Base-by-base conservation (phyloP, 2,888 invertebrate genomes). In the Adelphocoris suturalis region DNA sequence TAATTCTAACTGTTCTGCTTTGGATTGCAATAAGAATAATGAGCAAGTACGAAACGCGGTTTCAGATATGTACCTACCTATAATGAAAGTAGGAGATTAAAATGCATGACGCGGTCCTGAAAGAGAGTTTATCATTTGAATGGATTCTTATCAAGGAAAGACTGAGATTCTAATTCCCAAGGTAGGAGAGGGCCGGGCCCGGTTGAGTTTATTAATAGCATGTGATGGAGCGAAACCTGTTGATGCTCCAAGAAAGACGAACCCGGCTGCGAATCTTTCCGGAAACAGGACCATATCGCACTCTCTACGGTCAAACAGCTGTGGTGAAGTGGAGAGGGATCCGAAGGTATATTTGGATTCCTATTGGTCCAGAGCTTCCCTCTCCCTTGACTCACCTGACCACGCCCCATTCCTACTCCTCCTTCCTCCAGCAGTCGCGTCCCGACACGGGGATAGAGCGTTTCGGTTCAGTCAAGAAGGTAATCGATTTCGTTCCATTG, bases 241-340 rank as follows among this genome's bases (percentile, higher is more conserved):
- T 78, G 78, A 88, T 28, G 78, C 80, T 78, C 48, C 46, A 23
- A 28, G 61, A 9, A 61, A 28, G 57, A 55, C 19, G 82, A 46
- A 61, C 47, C n/a, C 76, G 78, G 88, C 78, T 88, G 88, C 78
- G 88, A 88, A 88, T 88, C 88, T 52, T 88, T 88, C 88, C 88
- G 88, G 88, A 88, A 88, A 88, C 88, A 52, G 48, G 88, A 78
- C 88, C 88, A 88, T 88, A 88, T 88, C 88, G 88, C 88, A 88
- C 88, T 76, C 55, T 82, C 27, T 37, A 78, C 68, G 68, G 68
- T 68, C 68, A 23, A 52, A 28, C 85, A 61, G 82, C 82, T 82
- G 82, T 13, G 47, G 23, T 13, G 46, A 3, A 13, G 52, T 27
- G 52, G 82, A 52, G 82, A 52, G 19, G 82, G 82, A 16, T 16